phyloP scores from a whole-genome alignment of 2,113 vertebrate species.

The Otis tarda region DNA sequence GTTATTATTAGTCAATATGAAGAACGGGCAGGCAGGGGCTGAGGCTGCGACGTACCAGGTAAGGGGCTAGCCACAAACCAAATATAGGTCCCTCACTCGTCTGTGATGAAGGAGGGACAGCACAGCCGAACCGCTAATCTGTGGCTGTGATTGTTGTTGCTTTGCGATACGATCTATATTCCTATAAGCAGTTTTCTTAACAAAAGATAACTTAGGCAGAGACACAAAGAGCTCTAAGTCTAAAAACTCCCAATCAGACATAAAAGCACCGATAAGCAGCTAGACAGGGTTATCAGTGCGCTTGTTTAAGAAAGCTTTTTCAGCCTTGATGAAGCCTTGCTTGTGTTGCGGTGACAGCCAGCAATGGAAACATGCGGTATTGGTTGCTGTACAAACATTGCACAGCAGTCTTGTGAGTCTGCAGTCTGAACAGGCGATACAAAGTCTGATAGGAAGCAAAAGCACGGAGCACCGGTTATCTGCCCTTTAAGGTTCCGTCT shows the following conservation, averaged over 20 bases:
- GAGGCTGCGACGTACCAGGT: neutral
- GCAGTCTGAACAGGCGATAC: neutral
- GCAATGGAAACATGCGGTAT: neutral
- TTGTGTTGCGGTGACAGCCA: neutral
- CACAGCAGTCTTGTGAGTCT: neutral
- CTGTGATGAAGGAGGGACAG: neutral
- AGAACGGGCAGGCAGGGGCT: neutral
- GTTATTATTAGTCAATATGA: slow-evolving; percentile 31
- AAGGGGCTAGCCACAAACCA: neutral
- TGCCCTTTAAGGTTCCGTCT: neutral
- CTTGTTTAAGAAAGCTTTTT: neutral
- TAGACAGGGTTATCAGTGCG: neutral
- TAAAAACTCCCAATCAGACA: neutral
- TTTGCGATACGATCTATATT: neutral
- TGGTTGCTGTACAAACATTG: neutral
- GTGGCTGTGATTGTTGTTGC: neutral
- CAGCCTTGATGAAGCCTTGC: neutral
- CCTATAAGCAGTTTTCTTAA: neutral
- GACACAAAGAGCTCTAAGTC: neutral
- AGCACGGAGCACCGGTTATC: accelerated
- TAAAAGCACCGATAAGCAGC: neutral
- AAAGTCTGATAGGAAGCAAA: neutral
- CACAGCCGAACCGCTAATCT: neutral
- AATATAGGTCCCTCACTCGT: neutral
- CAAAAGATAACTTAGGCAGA: neutral